Percentiles rank a stretch among this genome's conserved stretches.
These are phyloP conservation scores for Dastarcus helophoroides DNA, from an alignment of 2,888 invertebrate species.

Conservation along the genomic window DNA sequence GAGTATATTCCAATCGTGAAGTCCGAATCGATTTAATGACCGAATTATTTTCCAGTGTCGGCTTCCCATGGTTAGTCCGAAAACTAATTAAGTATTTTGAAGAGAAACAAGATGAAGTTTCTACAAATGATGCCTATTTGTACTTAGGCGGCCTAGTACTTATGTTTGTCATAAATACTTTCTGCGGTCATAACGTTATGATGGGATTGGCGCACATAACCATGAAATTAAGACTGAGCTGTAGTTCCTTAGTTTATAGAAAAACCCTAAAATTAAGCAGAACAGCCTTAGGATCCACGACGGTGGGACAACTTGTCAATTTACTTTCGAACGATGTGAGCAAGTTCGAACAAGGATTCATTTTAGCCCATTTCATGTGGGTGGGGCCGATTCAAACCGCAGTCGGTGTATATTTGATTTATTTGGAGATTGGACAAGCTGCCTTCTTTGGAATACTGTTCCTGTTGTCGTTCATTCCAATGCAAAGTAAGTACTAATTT, in stretches of 20 bases:
- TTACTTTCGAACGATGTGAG: slow-evolving; percentile 56
- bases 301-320: slow-evolving; percentile 39
- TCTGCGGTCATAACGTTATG: slow-evolving; percentile 66
- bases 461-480: slow-evolving; percentile 33
- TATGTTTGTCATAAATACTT: slow-evolving; percentile 23
- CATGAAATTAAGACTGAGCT: slow-evolving; percentile 74
- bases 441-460: slow-evolving; percentile 38
- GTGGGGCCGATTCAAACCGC: slow-evolving; percentile 51
- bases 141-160: slow-evolving; percentile 60
- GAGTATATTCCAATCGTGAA: slow-evolving; percentile 18
- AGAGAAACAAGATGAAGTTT: slow-evolving; percentile 26
- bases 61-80: slow-evolving; percentile 44
- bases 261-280: slow-evolving; percentile 44
- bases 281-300: slow-evolving; percentile 48
- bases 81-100: slow-evolving; percentile 52
- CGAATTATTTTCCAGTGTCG: slow-evolving; percentile 23
- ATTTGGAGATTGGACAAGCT: slow-evolving; percentile 35
- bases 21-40: background rate
- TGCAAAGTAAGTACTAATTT: slow-evolving; percentile 30
- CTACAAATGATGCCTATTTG: slow-evolving; percentile 53
- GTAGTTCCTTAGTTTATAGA: slow-evolving; percentile 72
- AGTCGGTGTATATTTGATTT: slow-evolving; percentile 45
- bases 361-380: slow-evolving; percentile 80
- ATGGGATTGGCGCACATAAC: slow-evolving; percentile 74
- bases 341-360: slow-evolving; percentile 77